phyloP scores from a whole-genome alignment of 2,888 invertebrate genomes.

The Netelia fuscicornis region DNA sequence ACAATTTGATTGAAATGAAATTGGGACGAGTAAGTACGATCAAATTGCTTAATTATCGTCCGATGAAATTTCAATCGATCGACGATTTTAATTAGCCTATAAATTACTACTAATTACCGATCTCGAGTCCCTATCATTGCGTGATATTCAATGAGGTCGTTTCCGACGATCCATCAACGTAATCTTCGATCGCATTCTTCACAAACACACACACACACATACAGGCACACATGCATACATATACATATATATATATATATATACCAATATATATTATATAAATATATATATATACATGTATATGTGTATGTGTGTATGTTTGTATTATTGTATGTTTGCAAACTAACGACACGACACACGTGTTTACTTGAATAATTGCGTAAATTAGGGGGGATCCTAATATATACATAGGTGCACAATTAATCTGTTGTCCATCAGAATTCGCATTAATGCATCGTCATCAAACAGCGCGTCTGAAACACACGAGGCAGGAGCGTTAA shows the following conservation, averaged over 20 bases:
- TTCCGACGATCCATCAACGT: constrained; percentile 7
- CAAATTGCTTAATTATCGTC: too few relatives aligned
- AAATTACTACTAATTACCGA: background rate
- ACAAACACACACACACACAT: background rate
- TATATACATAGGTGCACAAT: constrained; percentile 56
- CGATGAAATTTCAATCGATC: background rate
- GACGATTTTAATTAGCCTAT: background rate
- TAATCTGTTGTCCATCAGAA: constrained; percentile 65
- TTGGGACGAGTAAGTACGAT: too few relatives aligned
- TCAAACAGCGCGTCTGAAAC: constrained; percentile 51
- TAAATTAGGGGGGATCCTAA: constrained; percentile 42
- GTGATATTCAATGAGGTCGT: background rate
- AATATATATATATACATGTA: too few relatives aligned
- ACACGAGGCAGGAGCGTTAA: constrained; percentile 51
- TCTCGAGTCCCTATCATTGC: background rate
- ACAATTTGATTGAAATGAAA: too few relatives aligned
- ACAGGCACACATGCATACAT: background rate
- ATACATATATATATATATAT: constrained; percentile 9
- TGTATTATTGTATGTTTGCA: constrained; percentile 25
- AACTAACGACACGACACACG: constrained; percentile 35
- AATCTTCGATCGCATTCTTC: constrained; percentile 10
- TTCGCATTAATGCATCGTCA: constrained; percentile 63
- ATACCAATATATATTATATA: background rate
- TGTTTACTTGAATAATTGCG: constrained; percentile 58
- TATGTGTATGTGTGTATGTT: too few relatives aligned